These are phyloP conservation scores for Solea solea DNA, from an alignment of 2,113 vertebrate species.

Conservation along the genomic window DNA sequence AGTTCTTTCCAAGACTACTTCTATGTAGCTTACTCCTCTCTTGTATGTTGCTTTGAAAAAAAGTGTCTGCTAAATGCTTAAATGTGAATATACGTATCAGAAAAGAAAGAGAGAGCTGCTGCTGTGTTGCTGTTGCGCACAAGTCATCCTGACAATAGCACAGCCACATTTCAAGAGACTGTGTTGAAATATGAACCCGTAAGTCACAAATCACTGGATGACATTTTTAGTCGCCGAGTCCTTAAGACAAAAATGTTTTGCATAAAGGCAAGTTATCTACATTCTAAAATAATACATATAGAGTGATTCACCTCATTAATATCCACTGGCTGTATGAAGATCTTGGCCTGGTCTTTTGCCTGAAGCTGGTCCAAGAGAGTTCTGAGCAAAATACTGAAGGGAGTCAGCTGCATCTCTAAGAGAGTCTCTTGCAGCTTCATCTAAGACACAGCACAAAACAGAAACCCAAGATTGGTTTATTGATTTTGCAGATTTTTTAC, in stretches of 20 bases:
- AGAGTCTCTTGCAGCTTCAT: constrained; percentile 93
- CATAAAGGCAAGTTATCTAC: not conserved
- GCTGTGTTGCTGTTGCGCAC: no score
- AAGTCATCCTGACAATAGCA: not conserved
- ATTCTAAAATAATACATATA: not conserved
- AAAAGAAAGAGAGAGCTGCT: no score
- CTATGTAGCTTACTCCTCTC: no score
- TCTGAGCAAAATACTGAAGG: constrained; percentile 90
- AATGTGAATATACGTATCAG: no score
- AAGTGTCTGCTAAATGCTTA: no score
- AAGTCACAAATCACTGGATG: not conserved
- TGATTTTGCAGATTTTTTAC: not conserved
- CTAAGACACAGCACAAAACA: constrained; percentile 67
- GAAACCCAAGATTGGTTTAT: not conserved
- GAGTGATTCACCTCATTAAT: constrained; percentile 85
- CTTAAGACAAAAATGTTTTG: not conserved
- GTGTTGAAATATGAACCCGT: constrained; percentile 8
- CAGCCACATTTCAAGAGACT: not conserved
- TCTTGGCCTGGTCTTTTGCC: constrained; percentile 92
- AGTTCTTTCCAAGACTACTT: no score
- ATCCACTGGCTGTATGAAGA: constrained; percentile 95
- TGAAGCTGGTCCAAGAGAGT: constrained; percentile 92
- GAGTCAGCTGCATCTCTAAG: constrained; percentile 93
- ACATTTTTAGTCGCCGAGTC: no score
- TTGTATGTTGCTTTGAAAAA: no score